phyloP scores from a whole-genome alignment of 1,140 invertebrate genomes.

The Aphelenchoides besseyi region DNA sequence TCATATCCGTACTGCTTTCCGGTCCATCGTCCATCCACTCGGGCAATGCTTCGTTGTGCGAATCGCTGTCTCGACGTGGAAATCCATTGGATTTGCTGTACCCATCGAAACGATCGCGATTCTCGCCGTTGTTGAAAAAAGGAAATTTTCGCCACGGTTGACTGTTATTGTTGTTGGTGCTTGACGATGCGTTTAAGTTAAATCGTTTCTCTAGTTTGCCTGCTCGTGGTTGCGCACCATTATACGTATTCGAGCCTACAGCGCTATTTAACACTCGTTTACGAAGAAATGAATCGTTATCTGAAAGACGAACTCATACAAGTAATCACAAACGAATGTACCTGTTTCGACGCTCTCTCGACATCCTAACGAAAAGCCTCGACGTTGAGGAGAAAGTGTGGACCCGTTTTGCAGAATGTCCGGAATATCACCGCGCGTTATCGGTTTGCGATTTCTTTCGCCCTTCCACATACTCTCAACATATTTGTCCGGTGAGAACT shows the following conservation, averaged over 20 bases:
- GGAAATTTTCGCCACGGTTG: background rate
- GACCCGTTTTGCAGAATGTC: conserved; percentile 38
- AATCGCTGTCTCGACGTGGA: background rate
- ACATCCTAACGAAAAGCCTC: conserved; percentile 43
- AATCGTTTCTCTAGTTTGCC: background rate
- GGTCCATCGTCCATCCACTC: conserved; percentile 51
- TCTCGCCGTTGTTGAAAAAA: conserved; percentile 1
- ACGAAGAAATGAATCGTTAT: background rate
- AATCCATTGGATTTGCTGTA: background rate
- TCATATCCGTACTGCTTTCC: conserved; percentile 42
- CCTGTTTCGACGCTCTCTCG: conserved; percentile 19
- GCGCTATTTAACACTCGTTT: background rate
- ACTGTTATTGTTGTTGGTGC: background rate
- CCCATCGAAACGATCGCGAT: background rate
- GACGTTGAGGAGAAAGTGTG: conserved; percentile 44
- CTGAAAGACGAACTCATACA: background rate
- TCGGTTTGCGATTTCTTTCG: conserved; percentile 36
- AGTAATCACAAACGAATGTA: background rate
- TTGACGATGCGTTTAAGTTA: background rate
- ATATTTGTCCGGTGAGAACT: conserved; percentile 49
- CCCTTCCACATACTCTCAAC: conserved; percentile 41
- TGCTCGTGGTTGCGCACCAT: background rate
- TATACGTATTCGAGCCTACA: background rate
- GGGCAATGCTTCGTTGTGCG: conserved; percentile 34
- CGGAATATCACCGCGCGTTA: conserved; percentile 27